Conservation (phyloP, 2,888 invertebrate species). For the Harmothoe impar region DNA sequence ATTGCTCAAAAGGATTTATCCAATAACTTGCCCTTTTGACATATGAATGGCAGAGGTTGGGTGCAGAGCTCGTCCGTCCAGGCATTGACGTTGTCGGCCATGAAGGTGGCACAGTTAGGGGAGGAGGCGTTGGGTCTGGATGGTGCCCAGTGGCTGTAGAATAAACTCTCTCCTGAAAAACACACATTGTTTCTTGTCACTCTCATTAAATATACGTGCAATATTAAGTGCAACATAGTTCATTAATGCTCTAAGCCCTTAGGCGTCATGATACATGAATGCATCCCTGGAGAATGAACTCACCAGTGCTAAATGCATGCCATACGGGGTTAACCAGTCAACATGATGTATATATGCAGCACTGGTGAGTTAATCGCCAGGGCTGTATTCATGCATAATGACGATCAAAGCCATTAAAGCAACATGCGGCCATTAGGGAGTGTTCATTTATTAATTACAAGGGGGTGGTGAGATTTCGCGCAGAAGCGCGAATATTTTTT, state of each 20-base stretch:
- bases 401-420: too few species aligned
- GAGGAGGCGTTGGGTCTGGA: neutral
- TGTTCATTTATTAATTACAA: too few species aligned
- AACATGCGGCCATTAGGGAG: neutral
- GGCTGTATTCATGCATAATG: too few species aligned
- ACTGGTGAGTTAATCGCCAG: too few species aligned
- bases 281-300: neutral
- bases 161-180: neutral
- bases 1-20: too few species aligned
- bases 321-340: neutral
- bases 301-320: neutral
- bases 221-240: neutral
- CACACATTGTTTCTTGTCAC: neutral
- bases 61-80: neutral
- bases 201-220: neutral
- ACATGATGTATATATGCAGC: too few species aligned
- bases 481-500: too few species aligned
- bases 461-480: too few species aligned
- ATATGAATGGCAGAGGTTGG: neutral
- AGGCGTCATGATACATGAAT: neutral
- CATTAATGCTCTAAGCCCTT: neutral
- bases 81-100: neutral
- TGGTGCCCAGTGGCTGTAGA: slow-evolving; percentile 34
- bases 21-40: neutral
- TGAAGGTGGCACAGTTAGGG: neutral